phyloP scores from a whole-genome alignment of 2,888 invertebrate species.

The Pyrgus malvae region DNA sequence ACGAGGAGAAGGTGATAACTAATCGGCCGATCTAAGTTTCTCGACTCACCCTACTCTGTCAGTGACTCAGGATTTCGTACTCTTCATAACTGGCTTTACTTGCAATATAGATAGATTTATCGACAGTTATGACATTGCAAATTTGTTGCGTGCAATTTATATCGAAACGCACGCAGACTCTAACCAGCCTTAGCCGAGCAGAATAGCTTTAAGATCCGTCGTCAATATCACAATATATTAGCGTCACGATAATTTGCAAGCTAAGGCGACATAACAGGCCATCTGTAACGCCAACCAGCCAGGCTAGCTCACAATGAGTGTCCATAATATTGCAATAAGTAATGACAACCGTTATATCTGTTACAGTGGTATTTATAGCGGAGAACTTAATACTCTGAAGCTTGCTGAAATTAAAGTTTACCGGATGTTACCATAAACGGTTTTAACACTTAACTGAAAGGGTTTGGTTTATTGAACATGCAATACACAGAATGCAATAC shows the following conservation, averaged over 20 bases:
- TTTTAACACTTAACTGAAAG: too few relatives aligned
- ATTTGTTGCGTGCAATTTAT: conserved; percentile 15
- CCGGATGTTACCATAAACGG: too few relatives aligned
- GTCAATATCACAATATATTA: conserved; percentile 27
- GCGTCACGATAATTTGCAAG: conserved; percentile 32
- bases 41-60: too few relatives aligned
- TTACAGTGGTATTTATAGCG: background rate
- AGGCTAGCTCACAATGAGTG: conserved; percentile 36
- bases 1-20: too few relatives aligned
- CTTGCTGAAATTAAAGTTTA: too few relatives aligned
- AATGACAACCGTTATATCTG: conserved; percentile 17
- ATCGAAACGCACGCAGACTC: conserved; percentile 3
- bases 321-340: conserved; percentile 32
- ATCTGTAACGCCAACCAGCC: conserved; percentile 29
- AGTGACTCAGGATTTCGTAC: background rate
- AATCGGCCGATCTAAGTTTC: too few relatives aligned
- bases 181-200: background rate
- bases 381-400: conserved; percentile 3
- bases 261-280: conserved; percentile 31
- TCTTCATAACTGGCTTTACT: background rate
- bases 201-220: conserved; percentile 8
- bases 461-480: too few relatives aligned
- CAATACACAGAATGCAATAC: too few relatives aligned
- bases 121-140: conserved; percentile 3
- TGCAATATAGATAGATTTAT: conserved; percentile 2